Evolutionary conservation across 2,888 invertebrate species (phyloP).

Genomic region (Mamestra brassicae): DNA sequence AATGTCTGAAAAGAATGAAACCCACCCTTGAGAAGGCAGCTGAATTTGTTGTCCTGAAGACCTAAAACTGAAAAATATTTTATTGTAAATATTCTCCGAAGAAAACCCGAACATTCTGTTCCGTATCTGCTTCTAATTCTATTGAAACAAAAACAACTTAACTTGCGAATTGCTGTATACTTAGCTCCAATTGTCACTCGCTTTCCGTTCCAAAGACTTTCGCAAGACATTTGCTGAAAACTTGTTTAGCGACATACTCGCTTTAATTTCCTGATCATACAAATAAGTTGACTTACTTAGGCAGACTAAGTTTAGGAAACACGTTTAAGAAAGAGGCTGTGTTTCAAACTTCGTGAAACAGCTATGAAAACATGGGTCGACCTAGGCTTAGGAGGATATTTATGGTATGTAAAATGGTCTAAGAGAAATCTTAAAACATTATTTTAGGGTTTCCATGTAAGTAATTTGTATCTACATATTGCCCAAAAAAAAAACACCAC

Average conservation of each 20-base stretch:
- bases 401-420: neutral
- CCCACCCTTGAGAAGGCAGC: no score
- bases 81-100: no score
- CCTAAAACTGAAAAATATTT: no score
- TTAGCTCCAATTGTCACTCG: conserved; percentile 35
- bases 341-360: neutral
- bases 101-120: conserved; percentile 4
- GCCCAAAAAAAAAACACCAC: no score
- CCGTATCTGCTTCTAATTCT: neutral
- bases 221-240: conserved; percentile 49
- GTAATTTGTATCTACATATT: no score
- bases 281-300: conserved; percentile 43
- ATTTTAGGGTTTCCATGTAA: neutral
- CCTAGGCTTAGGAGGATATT: neutral
- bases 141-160: conserved; percentile 39
- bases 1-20: no score
- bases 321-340: conserved; percentile 12
- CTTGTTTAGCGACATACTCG: conserved; percentile 40
- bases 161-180: conserved; percentile 16
- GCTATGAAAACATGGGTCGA: neutral
- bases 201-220: conserved; percentile 44
- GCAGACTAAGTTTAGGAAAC: conserved; percentile 18
- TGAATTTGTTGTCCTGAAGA: no score
- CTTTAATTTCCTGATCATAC: conserved; percentile 62
- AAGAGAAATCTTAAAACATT: neutral